Evolutionary conservation across 2,797 vertebrate genomes (phyloP), one percentile per base, ranked within the genome.

Genomic region (Thaleichthys pacificus): DNA sequence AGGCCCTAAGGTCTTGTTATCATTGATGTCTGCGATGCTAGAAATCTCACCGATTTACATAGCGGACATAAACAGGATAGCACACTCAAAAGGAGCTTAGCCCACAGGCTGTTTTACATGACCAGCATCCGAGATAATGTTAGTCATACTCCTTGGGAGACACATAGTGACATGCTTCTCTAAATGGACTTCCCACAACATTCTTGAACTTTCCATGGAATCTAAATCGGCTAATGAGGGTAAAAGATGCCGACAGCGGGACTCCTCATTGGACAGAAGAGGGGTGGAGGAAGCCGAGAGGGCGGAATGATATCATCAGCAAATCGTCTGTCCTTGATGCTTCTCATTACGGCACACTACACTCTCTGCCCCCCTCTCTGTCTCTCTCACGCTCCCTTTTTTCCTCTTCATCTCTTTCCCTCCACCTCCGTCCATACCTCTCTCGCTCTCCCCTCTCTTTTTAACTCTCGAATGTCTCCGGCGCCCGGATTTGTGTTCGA

Each of bases 191-290:
- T n/a, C 72, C 73, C 68, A 54, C 83, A 84, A 83, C 72, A 70
- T 74, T 66, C 69, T 76, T 82, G 75, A 82, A 82, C 30, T 77
- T 77, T 66, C 64, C 30, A 76, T 63, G 79, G 77, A 72, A 68
- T 66, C 70, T 9, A 22, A 66, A 75, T 77, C 64, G 35, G 66
- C 73, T 90, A 88, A 91, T 88, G 82, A 91, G 81, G 79, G 42
- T 62, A 47, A 74, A 84, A 78, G 76, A 70, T 74, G 82, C 85
- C 68, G 3, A 69, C 66, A 82, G 88, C 79, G 12, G 81, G 70
- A 74, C 70, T 74, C 75, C 49, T 82, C 78, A 72, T 69, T 80
- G 54, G 68, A 67, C 42, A 67, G 66, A 42, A 61, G 74, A 81
- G 68, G 63, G 54, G 77, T 72, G 66, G 61, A 62, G 63, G n/a